Evolutionary conservation across 2,113 vertebrate species (phyloP), one percentile per base, ranked within the genome.

Genomic region (Lophius piscatorius): DNA sequence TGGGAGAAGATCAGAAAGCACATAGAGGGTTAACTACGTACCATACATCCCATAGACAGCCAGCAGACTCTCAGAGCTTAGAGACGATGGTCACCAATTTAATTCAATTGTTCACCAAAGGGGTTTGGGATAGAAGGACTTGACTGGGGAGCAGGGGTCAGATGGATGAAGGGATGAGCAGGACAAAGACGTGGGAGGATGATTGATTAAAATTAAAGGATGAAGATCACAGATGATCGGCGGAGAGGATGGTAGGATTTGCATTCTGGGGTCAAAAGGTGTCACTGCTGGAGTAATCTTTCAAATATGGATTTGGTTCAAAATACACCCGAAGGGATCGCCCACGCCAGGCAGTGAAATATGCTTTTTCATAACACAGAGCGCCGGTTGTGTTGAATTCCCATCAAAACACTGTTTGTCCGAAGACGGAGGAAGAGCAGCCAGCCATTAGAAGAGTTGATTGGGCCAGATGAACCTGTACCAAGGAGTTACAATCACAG

Each of bases 221-320:
- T 33, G n/a, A 64, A 61, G 49, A 59, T 64, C 44, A 60, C 70
- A 71, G 46, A 60, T 49, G 42, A 39, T 0, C 29, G 26, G n/a
- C 51, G 69, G 45, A 55, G 26, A 77, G 28, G 35, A 71, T 35
- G 34, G 47, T 23, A 24, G 61, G 64, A 74, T 80, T 74, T 12
- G 41, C 51, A 54, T 56, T 55, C 39, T 38, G 39, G 70, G 63
- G 69, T 68, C 55, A 68, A 40, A 69, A 52, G 35, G 12, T 74
- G 45, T 42, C 70, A 33, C 23, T 9, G 47, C 11, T 57, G 49
- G 0, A 72, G 26, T 50, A 47, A 65, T 70, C 45, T 61, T 59
- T 70, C 26, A 62, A 70, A 70, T 63, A 63, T 65, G 74, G 70
- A 67, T 76, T 80, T 81, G 18, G 57, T 44, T 75, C 54, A 69